Percentiles rank a stretch among this genome's conserved stretches.
phyloP scores from a whole-genome alignment of 2,113 vertebrate genomes.

The Orientallactaga bullata region DNA sequence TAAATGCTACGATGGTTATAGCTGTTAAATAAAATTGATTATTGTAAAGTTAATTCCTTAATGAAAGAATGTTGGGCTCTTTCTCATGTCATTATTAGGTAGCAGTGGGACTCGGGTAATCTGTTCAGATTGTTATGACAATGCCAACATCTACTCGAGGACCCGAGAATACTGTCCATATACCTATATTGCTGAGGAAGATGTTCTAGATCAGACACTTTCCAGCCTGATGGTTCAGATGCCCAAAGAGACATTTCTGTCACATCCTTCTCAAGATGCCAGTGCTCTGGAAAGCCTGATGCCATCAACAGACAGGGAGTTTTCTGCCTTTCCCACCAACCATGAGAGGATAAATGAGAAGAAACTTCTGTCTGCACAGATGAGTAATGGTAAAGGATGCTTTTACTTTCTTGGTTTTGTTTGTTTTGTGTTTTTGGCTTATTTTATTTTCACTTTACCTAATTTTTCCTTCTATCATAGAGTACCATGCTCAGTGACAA shows the following conservation, averaged over 20 bases:
- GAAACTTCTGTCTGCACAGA: conserved; percentile 83
- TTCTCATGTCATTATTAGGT: conserved; percentile 72
- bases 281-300: conserved; percentile 86
- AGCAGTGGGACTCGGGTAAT: conserved; percentile 90
- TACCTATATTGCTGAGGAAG: conserved; percentile 92
- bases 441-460: conserved; percentile 29
- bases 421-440: background rate
- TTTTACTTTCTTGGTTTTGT: background rate
- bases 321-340: conserved; percentile 86
- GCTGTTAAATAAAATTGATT: background rate
- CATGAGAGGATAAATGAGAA: conserved; percentile 88
- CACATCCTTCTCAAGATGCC: conserved; percentile 83
- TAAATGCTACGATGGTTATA: background rate
- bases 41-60: background rate
- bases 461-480: background rate
- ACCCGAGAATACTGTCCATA: conserved; percentile 96
- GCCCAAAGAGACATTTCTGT: conserved; percentile 85
- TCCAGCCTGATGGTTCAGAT: conserved; percentile 87
- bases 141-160: conserved; percentile 96
- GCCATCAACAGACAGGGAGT: conserved; percentile 83
- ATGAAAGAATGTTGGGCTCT: background rate
- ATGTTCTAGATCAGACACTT: conserved; percentile 89
- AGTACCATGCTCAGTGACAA: background rate
- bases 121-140: conserved; percentile 98
- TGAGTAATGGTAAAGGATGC: conserved; percentile 87